phyloP scores from a whole-genome alignment of 2,797 vertebrate species.

The Melanotaenia trifasciata region DNA sequence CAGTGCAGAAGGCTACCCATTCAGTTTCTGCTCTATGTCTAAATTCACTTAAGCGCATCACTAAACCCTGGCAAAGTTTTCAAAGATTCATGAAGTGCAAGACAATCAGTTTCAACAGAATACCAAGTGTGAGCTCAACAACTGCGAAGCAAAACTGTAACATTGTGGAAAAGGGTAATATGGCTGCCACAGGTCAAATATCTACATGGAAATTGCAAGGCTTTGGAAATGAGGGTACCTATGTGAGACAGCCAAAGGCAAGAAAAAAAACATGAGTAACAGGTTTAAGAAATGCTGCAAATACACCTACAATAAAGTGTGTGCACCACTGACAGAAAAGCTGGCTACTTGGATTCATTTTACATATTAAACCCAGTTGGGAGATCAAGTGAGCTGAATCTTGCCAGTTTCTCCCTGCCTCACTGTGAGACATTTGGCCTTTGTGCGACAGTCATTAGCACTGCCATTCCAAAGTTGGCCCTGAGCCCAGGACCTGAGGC shows the following conservation, averaged over 20 bases:
- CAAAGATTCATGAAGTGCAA: slow-evolving; percentile 26
- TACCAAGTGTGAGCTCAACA: slow-evolving; percentile 16
- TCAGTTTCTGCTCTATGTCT: slow-evolving; percentile 34
- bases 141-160: slow-evolving; percentile 4
- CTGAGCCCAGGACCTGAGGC: slow-evolving; percentile 50
- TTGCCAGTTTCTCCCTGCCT: slow-evolving; percentile 58
- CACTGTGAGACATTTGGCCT: slow-evolving; percentile 77
- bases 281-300: slow-evolving; percentile 4
- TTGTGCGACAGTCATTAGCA: slow-evolving; percentile 80
- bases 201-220: background rate
- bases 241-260: background rate
- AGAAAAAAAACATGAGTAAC: background rate
- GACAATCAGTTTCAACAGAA: slow-evolving; percentile 46
- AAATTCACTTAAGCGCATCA: slow-evolving; percentile 54
- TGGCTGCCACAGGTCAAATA: slow-evolving; percentile 2
- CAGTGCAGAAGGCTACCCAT: slow-evolving; percentile 35
- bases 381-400: slow-evolving; percentile 60
- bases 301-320: slow-evolving; percentile 17
- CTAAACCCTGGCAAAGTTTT: slow-evolving; percentile 41
- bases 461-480: slow-evolving; percentile 72
- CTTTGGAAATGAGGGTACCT: background rate
- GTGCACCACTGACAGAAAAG: slow-evolving; percentile 20
- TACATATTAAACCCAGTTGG: slow-evolving; percentile 45
- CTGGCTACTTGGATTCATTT: slow-evolving; percentile 53
- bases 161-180: slow-evolving; percentile 4